phyloP scores from a whole-genome alignment of 2,888 invertebrate genomes.

The Odontocerum albicorne region DNA sequence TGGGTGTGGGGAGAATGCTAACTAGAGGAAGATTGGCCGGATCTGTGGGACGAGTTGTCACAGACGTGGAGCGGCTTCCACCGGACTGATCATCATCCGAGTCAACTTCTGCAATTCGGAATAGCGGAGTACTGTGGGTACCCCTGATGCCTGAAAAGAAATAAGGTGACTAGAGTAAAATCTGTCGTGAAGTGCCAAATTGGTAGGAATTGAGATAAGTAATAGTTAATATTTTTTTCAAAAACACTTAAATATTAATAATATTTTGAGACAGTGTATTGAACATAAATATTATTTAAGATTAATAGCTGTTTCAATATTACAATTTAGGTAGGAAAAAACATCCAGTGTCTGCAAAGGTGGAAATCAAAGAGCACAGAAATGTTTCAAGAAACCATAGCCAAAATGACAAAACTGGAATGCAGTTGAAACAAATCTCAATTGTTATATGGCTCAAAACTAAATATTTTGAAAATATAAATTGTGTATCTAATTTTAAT shows the following conservation, averaged over 20 bases:
- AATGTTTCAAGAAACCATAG: too few species aligned
- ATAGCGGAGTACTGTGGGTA: slow-evolving; percentile 49
- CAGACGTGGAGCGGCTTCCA: slow-evolving; percentile 46
- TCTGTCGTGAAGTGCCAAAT: too few species aligned
- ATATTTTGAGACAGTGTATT: background rate
- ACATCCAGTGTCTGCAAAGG: too few species aligned
- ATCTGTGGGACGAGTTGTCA: slow-evolving; percentile 43
- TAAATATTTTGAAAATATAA: too few species aligned
- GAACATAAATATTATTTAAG: background rate
- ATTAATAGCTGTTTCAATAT: too few species aligned
- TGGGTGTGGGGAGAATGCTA: slow-evolving; percentile 60
- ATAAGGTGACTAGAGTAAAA: slow-evolving; percentile 35
- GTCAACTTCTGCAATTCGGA: slow-evolving; percentile 60
- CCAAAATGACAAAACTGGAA: too few species aligned
- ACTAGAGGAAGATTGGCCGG: slow-evolving; percentile 43
- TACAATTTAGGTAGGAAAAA: too few species aligned
- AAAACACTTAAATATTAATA: background rate
- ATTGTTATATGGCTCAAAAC: too few species aligned
- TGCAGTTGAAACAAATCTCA: too few species aligned
- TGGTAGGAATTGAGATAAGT: background rate
- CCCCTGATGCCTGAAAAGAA: slow-evolving; percentile 52
- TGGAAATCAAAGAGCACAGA: too few species aligned
- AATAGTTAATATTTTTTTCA: background rate
- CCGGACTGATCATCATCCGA: slow-evolving; percentile 64
- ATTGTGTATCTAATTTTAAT: too few species aligned